Base-by-base conservation (phyloP, 1,140 invertebrate species). In the Zaprionus ornatus region DNA sequence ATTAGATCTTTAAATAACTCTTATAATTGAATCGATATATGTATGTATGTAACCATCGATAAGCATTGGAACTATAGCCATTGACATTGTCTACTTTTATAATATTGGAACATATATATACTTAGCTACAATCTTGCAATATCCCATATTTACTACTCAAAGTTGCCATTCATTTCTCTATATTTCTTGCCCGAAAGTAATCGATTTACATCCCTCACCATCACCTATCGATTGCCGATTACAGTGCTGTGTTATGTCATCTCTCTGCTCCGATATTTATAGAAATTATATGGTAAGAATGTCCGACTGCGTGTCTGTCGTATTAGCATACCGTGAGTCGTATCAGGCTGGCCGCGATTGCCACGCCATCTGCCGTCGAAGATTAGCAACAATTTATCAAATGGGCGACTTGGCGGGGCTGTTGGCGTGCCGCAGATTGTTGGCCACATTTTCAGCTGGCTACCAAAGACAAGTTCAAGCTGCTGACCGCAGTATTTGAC, bases 371-470 rank as follows among this genome's bases (percentile, higher is more conserved):
- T 62, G 66, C 50, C 48, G 72, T 56, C 42, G 15, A 32, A 69
- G 57, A 75, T 75, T 75, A 71, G 61, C 67, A 71, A 55, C 68
- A 71, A 75, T 75, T 75, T 75, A 75, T 64, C 68, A 75, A 75
- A 65, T 75, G 57, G 35, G 13, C 21, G 52, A 32, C 40, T 17
- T 63, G 35, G 25, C 25, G 37, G 48, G 21, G 12, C 42, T 13
- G 15, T 21, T 60, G 73, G 67, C 68, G 54, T 65, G 73, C 73
- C 73, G 45, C 73, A 75, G 73, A 75, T 75, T 75, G 67, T 71
- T 74, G 59, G 52, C 57, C 72, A 74, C 52, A 66, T 63, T 74
- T 62, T 42, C 60, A 71, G 67, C 67, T 65, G 59, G 60, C 67
- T 25, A 21, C 66, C 59, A 71, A 45, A 75, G 73, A 75, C 60